A percentile compares a stretch with the other conserved stretches of the same genome.
phyloP scores from a whole-genome alignment of 2,797 vertebrate species.

The Triplophysa yarkandensis region DNA sequence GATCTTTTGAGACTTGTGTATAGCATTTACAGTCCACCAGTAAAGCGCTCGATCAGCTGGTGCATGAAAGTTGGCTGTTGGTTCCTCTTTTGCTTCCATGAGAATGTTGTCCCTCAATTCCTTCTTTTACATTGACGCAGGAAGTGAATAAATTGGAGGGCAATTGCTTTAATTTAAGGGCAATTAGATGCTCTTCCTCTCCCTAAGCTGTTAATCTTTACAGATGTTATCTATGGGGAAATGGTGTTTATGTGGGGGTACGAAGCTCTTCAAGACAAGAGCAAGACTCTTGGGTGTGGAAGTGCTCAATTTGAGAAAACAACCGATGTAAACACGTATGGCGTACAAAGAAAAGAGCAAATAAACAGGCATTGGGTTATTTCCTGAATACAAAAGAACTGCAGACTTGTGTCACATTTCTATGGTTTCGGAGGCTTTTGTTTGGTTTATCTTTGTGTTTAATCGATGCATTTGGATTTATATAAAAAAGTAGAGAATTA shows the following conservation, averaged over 20 bases:
- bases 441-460: not conserved
- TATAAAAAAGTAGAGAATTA: not conserved
- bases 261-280: slow-evolving; percentile 51
- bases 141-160: slow-evolving; percentile 70
- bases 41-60: slow-evolving; percentile 7
- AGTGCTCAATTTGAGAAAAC: slow-evolving; percentile 22
- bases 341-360: slow-evolving; percentile 46
- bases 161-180: slow-evolving; percentile 75
- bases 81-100: slow-evolving; percentile 56
- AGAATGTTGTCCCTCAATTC: slow-evolving; percentile 54
- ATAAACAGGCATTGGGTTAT: slow-evolving; percentile 1
- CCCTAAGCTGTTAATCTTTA: slow-evolving; percentile 58
- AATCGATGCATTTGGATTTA: not conserved
- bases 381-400: not conserved
- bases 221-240: slow-evolving; percentile 67
- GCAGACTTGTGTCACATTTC: no score
- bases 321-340: slow-evolving; percentile 43
- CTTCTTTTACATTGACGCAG: slow-evolving; percentile 64
- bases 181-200: slow-evolving; percentile 72
- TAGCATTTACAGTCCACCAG: not conserved
- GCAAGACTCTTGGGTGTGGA: slow-evolving; percentile 53
- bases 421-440: no score
- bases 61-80: slow-evolving; percentile 54
- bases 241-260: slow-evolving; percentile 25
- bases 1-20: not conserved